Percentiles rank a stretch among this genome's conserved stretches.
Evolutionary conservation across 2,888 invertebrate species (phyloP).

Genomic region (Hydraecia micacea): DNA sequence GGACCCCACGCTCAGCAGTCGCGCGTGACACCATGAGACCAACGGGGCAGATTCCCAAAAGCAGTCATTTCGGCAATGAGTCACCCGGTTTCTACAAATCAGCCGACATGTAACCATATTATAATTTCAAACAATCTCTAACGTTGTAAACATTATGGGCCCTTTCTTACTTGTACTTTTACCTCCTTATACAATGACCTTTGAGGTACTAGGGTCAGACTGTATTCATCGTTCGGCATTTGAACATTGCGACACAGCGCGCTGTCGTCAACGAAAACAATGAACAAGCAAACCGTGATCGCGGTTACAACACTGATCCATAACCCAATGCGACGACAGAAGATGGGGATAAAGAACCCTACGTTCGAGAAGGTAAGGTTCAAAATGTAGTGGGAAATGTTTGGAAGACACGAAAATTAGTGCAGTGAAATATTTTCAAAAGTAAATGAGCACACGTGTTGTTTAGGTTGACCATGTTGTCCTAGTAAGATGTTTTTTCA

Average conservation of each 20-base stretch:
- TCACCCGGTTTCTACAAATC: not conserved
- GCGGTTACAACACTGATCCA: constrained; percentile 53
- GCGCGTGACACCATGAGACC: too few relatives aligned
- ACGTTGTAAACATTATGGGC: constrained; percentile 16
- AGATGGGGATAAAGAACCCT: not conserved
- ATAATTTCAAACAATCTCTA: constrained; percentile 21
- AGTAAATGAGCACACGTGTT: constrained; percentile 59
- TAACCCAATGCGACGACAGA: constrained; percentile 26
- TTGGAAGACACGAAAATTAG: constrained; percentile 54
- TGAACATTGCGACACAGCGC: constrained; percentile 59
- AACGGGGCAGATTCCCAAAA: not conserved
- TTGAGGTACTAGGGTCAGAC: constrained; percentile 57
- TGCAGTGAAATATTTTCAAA: constrained; percentile 60
- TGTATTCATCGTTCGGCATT: constrained; percentile 62
- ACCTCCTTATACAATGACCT: constrained; percentile 62
- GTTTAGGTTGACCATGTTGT: constrained; percentile 30
- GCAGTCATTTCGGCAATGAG: not conserved
- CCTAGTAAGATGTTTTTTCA: not conserved
- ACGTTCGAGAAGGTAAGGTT: constrained; percentile 11
- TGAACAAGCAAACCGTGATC: constrained; percentile 63
- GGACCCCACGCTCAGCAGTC: too few relatives aligned
- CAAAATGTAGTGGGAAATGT: not conserved
- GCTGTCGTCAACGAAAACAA: constrained; percentile 68
- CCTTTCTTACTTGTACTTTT: constrained; percentile 41
- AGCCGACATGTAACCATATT: not conserved